phyloP scores from a whole-genome alignment of 1,140 invertebrate genomes.

The Amyelois transitella region DNA sequence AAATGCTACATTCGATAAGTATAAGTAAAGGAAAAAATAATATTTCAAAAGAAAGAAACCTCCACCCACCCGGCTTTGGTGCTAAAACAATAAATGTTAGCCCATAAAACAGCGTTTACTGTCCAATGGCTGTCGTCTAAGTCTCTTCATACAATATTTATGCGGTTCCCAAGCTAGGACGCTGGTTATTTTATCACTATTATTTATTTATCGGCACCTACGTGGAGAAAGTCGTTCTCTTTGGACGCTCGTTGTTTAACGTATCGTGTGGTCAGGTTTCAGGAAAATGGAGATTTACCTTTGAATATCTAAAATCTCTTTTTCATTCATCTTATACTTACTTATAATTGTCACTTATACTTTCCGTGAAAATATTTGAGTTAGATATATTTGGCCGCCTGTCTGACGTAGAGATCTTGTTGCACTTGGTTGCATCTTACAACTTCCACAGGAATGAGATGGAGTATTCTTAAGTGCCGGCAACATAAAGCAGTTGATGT shows the following conservation, averaged over 20 bases:
- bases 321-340: too few relatives aligned
- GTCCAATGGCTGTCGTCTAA: conserved; percentile 44
- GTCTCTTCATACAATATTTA: conserved; percentile 64
- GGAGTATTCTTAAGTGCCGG: too few relatives aligned
- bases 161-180: conserved; percentile 15
- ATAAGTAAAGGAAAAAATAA: background rate
- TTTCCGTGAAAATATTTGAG: too few relatives aligned
- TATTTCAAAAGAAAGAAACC: conserved; percentile 31
- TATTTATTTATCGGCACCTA: conserved; percentile 7
- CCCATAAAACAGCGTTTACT: conserved; percentile 59
- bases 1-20: background rate
- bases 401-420: too few relatives aligned
- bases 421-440: too few relatives aligned
- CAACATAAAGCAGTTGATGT: too few relatives aligned
- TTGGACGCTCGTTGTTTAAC: background rate
- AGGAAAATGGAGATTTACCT: background rate
- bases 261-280: background rate
- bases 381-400: too few relatives aligned
- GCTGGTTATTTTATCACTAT: background rate
- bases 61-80: conserved; percentile 34
- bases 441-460: too few relatives aligned
- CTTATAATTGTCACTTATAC: too few relatives aligned
- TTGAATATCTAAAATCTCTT: background rate
- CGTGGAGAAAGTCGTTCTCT: background rate
- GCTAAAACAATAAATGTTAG: conserved; percentile 63